Base-by-base conservation (phyloP, 2,888 invertebrate species). In the Tuberolachnus salignus region DNA sequence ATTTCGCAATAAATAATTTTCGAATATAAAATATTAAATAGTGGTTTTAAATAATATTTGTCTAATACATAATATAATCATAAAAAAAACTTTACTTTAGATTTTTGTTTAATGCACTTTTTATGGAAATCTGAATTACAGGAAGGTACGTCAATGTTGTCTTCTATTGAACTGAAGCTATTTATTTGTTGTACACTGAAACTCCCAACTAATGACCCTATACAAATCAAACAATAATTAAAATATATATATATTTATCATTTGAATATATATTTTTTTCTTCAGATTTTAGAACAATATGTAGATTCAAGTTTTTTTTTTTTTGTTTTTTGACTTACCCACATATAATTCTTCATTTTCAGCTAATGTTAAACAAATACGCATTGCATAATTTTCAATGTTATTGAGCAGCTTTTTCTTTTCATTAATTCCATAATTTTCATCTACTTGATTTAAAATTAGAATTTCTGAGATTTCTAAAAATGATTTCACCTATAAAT, bases 81-180 rank as follows among this genome's bases (percentile, higher is more conserved):
- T 34, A 34, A 34, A 4, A 34, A 4, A n/a, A n/a, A 26, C 23
- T 44, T 59, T 67, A 78, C 75, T 49, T 78, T 78, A 11, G 75
- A 67, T 69, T 42, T 78, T 49, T 78, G 75, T 69, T 78, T 78
- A 42, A 78, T 78, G 42, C 75, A 78, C 49, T 78, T 78, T 59
- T 67, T 69, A 34, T 78, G 57, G 9, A 78, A 34, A 49, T 78
- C 46, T 16, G 75, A 26, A 49, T 67, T 59, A 59, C 75, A 78
- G 34, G 34, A 34, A 59, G 75, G 75, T 16, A 78, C 21, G 6
- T 69, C 49, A 19, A 67, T 21, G 16, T 8, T 51, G 16, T 55
- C 3, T 16, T 67, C 59, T 57, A 59, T 66, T 19, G 21, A 49
- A 57, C 23, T 21, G 11, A 57, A n/a, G 10, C 57, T 21, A 11